phyloP scores from a whole-genome alignment of 2,113 vertebrate species.

The Phasianus colchicus region DNA sequence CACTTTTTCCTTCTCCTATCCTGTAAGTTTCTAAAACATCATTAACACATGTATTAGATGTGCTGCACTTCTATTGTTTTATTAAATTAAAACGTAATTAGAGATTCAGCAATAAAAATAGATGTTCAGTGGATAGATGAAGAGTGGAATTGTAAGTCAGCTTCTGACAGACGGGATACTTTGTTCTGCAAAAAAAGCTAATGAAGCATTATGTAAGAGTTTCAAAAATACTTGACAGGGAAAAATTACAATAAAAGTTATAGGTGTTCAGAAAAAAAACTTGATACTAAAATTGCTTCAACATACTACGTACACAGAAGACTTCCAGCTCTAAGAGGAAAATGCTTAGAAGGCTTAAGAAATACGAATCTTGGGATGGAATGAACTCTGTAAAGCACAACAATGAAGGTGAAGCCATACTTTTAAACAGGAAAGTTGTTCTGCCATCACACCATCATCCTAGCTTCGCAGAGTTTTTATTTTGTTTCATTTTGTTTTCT shows the following conservation, averaged over 20 bases:
- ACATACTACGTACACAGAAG: not conserved
- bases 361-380: not conserved
- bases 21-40: not conserved
- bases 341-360: not conserved
- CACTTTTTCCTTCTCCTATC: not conserved
- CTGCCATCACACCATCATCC: not conserved
- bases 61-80: not conserved
- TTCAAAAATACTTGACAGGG: not conserved
- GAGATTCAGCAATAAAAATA: constrained; percentile 11
- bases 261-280: not conserved
- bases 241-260: constrained; percentile 24
- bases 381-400: not conserved
- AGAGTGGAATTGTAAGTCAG: not conserved
- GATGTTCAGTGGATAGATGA: not conserved
- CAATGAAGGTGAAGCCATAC: not conserved
- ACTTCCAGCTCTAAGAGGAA: not conserved
- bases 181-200: not conserved
- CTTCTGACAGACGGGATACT: not conserved
- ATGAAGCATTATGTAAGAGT: not conserved
- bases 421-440: not conserved
- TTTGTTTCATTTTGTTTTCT: not conserved
- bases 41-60: not conserved
- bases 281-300: not conserved
- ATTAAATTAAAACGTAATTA: not conserved
- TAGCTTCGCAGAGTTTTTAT: not conserved